Evolutionary conservation across 2,113 vertebrate genomes (phyloP).

Genomic region (Tachuris rubrigastra): DNA sequence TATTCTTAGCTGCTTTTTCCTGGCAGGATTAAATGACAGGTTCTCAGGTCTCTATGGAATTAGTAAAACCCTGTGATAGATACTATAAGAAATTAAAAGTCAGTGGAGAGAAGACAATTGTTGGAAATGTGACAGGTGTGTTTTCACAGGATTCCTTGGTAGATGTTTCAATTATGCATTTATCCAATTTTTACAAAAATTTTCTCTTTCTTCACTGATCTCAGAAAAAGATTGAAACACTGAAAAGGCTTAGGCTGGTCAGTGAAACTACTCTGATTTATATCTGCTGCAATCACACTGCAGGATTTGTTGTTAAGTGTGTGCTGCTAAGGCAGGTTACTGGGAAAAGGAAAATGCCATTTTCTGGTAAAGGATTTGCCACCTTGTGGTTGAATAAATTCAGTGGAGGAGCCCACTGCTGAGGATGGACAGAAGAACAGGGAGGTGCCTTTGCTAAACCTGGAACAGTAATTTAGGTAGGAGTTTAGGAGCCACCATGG

Average conservation of each 20-base stretch:
- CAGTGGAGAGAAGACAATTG: not conserved
- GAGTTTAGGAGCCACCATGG: not conserved
- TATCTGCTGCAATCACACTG: not conserved
- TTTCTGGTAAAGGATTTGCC: slow-evolving; percentile 2
- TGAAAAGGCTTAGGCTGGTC: not conserved
- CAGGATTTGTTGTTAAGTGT: not conserved
- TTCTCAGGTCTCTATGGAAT: slow-evolving; percentile 32
- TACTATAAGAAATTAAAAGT: slow-evolving; percentile 36
- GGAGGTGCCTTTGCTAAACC: not conserved
- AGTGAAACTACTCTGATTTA: not conserved
- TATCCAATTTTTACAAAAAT: not conserved
- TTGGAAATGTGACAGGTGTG: not conserved
- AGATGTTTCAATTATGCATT: not conserved
- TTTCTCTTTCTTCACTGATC: not conserved
- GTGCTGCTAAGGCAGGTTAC: not conserved
- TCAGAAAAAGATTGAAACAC: not conserved
- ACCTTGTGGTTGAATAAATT: not conserved
- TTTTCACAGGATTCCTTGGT: not conserved
- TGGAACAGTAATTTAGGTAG: not conserved
- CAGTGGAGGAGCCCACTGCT: not conserved
- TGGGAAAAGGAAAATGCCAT: not conserved
- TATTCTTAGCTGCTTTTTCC: slow-evolving; percentile 38
- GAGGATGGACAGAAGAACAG: accelerated
- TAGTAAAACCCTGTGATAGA: not conserved
- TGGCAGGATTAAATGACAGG: slow-evolving; percentile 25